A percentile compares a stretch with the other conserved stretches of the same genome.
phyloP scores from a whole-genome alignment of 2,113 vertebrate genomes.

The Indicator maculatus region DNA sequence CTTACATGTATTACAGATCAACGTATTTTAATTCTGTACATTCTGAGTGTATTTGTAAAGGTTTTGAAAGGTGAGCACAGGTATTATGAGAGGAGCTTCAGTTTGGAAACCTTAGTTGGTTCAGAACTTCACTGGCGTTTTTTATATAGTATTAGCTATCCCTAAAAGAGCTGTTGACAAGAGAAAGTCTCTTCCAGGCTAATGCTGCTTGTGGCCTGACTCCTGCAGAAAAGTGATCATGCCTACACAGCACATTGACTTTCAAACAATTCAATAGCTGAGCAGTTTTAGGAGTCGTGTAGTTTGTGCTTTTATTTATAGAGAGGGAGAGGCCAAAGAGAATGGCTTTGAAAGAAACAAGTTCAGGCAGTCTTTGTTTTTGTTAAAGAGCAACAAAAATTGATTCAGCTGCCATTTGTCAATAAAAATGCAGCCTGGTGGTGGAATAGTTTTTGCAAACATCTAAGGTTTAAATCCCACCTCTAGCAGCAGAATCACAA shows the following conservation, averaged over 20 bases:
- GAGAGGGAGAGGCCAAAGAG: background rate
- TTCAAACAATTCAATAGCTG: slow-evolving; percentile 15
- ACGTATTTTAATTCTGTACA: background rate
- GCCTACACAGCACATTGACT: background rate
- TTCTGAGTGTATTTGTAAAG: background rate
- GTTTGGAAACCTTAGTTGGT: background rate
- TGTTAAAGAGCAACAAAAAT: slow-evolving; percentile 23
- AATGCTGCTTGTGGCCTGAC: background rate
- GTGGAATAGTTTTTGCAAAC: background rate
- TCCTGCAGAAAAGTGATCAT: background rate
- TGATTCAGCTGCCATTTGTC: slow-evolving; percentile 42
- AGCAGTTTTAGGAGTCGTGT: background rate
- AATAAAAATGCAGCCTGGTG: slow-evolving; percentile 7
- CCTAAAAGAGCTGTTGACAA: background rate
- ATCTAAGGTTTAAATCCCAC: background rate
- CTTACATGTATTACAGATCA: slow-evolving; percentile 32
- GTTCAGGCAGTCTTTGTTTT: slow-evolving; percentile 10
- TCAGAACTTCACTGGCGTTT: background rate
- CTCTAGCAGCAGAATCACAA: slow-evolving; percentile 10
- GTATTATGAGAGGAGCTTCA: background rate
- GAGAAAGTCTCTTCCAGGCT: background rate
- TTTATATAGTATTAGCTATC: background rate
- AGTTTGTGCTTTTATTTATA: slow-evolving; percentile 32
- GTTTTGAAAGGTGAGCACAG: background rate
- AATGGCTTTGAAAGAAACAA: slow-evolving; percentile 25